Evolutionary conservation across 1,140 invertebrate species (phyloP), one percentile per base, ranked within the genome.

Genomic region (Trinorchestia longiramus): DNA sequence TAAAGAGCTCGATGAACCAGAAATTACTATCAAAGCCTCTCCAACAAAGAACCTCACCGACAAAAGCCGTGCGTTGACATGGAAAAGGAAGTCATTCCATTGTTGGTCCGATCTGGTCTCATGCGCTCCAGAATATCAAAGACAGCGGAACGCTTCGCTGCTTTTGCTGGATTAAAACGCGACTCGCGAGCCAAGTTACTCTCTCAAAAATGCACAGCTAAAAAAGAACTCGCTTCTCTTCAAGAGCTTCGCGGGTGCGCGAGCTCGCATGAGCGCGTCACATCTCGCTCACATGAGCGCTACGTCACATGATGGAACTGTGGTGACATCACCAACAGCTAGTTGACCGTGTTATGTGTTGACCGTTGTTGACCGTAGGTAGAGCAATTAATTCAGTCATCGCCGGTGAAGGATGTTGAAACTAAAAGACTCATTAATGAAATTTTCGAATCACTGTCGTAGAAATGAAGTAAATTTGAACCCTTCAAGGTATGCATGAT

Each of bases 41-140:
- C 92, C 92, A 94, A 94, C 92, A 94, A 94, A 94, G 88, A 94
- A n/a, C 92, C 44, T 94, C 44, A 47, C 92, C 92, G 44, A 47
- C 92, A 94, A 94, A 94, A 94, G 92, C 92, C 43, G 92, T 47
- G 92, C 92, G 92, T 94, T 94, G 92, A 94, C 92, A 94, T 94
- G 92, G 92, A 94, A 94, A 94, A 94, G 92, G 92, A 94, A 94
- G 92, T 94, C 92, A 94, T 94, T 94, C 92, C 92, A 94, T 94
- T 94, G 92, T 94, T 94, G 92, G 92, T 45, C 43, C 92, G 92
- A 94, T 94, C 43, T 45, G 92, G 92, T 43, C 43, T 94, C 92
- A 44, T 44, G 44, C 44, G 92, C 92, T 94, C 92, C 92, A 94
- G 92, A 94, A 94, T 94, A 94, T 94, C 92, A 94, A 94, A 94